These are phyloP conservation scores for Dromiciops gliroides DNA, from an alignment of 2,113 vertebrate genomes.

Conservation along the genomic window DNA sequence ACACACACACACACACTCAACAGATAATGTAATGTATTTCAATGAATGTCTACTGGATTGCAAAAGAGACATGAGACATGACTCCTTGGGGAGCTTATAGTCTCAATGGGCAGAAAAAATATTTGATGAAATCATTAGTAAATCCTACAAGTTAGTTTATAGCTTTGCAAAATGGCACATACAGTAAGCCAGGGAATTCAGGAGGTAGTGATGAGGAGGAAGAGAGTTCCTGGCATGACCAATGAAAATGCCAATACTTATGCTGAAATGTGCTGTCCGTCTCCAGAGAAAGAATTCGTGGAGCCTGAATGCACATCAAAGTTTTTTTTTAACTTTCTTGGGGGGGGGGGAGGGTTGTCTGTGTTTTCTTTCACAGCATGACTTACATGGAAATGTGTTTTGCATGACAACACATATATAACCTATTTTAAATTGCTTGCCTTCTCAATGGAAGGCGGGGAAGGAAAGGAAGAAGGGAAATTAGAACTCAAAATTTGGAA, in stretches of 20 bases:
- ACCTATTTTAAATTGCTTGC: neutral
- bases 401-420: neutral
- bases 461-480: no score
- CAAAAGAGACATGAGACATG: neutral
- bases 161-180: neutral
- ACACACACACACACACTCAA: neutral
- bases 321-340: neutral
- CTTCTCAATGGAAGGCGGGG: neutral
- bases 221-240: neutral
- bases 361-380: neutral
- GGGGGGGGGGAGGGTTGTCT: neutral
- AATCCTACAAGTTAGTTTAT: neutral
- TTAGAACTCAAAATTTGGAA: neutral
- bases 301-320: neutral
- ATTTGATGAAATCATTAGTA: neutral
- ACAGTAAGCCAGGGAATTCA: neutral
- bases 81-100: accelerated
- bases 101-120: neutral
- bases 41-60: neutral
- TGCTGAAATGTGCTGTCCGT: no score
- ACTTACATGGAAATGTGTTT: neutral
- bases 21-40: neutral
- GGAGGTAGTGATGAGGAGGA: neutral
- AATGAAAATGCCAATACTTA: neutral
- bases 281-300: neutral